Conservation (phyloP, 1,140 invertebrate genomes). For the Nylanderia fulva region DNA sequence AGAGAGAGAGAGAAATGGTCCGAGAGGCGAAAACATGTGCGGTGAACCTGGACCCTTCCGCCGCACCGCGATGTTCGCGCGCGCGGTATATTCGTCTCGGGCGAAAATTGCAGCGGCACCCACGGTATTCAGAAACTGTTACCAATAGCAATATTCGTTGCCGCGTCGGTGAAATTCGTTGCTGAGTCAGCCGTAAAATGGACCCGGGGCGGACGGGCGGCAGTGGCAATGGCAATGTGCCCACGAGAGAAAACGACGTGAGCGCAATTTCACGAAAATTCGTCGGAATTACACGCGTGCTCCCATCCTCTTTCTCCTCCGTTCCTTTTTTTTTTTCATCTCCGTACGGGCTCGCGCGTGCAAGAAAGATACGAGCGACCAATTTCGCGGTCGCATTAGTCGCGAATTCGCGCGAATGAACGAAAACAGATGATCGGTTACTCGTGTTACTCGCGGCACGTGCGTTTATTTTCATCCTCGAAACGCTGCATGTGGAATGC, state of each 20-base stretch:
- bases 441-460: slow-evolving; percentile 2
- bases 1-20: neutral
- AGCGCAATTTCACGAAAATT: slow-evolving; percentile 55
- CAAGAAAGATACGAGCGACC: slow-evolving; percentile 14
- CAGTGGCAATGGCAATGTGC: slow-evolving; percentile 48
- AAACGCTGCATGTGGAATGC: neutral
- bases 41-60: slow-evolving; percentile 41
- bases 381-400: slow-evolving; percentile 23
- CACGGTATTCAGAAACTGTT: slow-evolving; percentile 60
- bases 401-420: slow-evolving; percentile 4
- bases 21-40: slow-evolving; percentile 40
- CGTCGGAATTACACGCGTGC: slow-evolving; percentile 52
- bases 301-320: neutral
- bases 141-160: slow-evolving; percentile 62
- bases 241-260: slow-evolving; percentile 52
- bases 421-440: neutral
- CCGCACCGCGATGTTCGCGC: neutral
- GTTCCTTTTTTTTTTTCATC: neutral
- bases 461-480: slow-evolving; percentile 21
- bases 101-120: slow-evolving; percentile 49
- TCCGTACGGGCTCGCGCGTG: neutral
- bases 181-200: slow-evolving; percentile 60
- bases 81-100: slow-evolving; percentile 51
- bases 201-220: slow-evolving; percentile 43
- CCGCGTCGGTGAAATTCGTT: slow-evolving; percentile 60